Conservation (phyloP, 1,140 invertebrate species). For the Hyposmocoma kahamanoa region DNA sequence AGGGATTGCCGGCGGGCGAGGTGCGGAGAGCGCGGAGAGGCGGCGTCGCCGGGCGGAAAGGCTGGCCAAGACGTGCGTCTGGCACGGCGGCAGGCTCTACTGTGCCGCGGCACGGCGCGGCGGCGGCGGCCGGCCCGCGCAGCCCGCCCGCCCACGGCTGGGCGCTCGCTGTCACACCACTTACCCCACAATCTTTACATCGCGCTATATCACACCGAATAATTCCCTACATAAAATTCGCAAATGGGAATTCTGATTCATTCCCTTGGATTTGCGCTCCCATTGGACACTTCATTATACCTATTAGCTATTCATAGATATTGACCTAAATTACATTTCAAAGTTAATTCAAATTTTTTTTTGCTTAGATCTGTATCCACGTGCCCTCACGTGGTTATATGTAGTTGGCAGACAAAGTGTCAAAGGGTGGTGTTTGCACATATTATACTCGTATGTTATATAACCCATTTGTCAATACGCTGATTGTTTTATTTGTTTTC, state of each 20-base stretch:
- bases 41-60: conserved; percentile 15
- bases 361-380: no score
- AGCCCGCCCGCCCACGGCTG: conserved; percentile 50
- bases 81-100: conserved; percentile 41
- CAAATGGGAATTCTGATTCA: neutral
- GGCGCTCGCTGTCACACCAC: conserved; percentile 45
- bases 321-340: no score
- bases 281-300: no score
- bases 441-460: conserved; percentile 4
- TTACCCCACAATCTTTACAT: conserved; percentile 55
- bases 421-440: conserved; percentile 15
- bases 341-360: no score
- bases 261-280: no score
- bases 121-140: conserved; percentile 39
- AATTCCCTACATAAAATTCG: conserved; percentile 31
- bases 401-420: conserved; percentile 4
- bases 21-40: conserved; percentile 6
- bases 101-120: conserved; percentile 30
- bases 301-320: no score
- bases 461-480: conserved; percentile 11
- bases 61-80: conserved; percentile 19
- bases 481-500: conserved; percentile 12
- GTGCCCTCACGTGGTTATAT: no score
- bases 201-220: conserved; percentile 47
- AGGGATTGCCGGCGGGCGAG: neutral